These are phyloP conservation scores for Drosophila dunni DNA, from an alignment of 1,140 invertebrate genomes.

Conservation along the genomic window DNA sequence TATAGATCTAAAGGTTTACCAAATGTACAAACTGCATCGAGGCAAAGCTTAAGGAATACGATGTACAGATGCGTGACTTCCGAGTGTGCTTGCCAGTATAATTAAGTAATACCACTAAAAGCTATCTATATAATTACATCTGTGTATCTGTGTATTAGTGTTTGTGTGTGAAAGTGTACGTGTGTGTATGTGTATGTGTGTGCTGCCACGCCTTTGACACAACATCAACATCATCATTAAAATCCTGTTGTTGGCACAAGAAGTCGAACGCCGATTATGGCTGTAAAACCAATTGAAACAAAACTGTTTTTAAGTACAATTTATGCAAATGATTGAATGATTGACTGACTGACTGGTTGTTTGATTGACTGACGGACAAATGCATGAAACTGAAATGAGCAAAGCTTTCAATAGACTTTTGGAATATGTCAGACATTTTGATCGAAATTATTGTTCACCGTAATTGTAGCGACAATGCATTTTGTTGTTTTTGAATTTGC, in stretches of 20 bases:
- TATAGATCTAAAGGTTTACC: slow-evolving; percentile 29
- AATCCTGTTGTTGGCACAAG: slow-evolving; percentile 35
- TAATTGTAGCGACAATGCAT: slow-evolving; percentile 52
- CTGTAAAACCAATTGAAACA: slow-evolving; percentile 79
- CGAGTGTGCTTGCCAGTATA: slow-evolving; percentile 17
- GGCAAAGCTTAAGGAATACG: slow-evolving; percentile 40
- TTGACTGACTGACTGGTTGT: slow-evolving; percentile 31
- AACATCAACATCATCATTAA: slow-evolving; percentile 28
- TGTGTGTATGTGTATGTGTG: slow-evolving; percentile 9
- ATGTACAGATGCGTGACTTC: slow-evolving; percentile 27
- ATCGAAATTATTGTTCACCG: slow-evolving; percentile 32
- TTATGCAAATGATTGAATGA: slow-evolving; percentile 49
- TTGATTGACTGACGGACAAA: slow-evolving; percentile 33
- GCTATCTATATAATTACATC: slow-evolving; percentile 6
- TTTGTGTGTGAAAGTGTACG: slow-evolving; percentile 7
- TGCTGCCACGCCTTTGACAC: slow-evolving; percentile 22
- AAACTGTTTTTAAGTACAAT: slow-evolving; percentile 70
- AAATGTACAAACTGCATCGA: slow-evolving; percentile 27
- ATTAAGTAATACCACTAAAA: slow-evolving; percentile 33
- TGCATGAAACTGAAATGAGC: slow-evolving; percentile 43
- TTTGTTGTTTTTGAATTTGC: slow-evolving; percentile 39
- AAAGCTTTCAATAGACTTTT: slow-evolving; percentile 23
- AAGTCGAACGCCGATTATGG: slow-evolving; percentile 57
- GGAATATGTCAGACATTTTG: slow-evolving; percentile 14
- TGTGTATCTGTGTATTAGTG: slow-evolving; percentile 9